phyloP scores from a whole-genome alignment of 1,140 invertebrate genomes.

The Drosophila arawakana region DNA sequence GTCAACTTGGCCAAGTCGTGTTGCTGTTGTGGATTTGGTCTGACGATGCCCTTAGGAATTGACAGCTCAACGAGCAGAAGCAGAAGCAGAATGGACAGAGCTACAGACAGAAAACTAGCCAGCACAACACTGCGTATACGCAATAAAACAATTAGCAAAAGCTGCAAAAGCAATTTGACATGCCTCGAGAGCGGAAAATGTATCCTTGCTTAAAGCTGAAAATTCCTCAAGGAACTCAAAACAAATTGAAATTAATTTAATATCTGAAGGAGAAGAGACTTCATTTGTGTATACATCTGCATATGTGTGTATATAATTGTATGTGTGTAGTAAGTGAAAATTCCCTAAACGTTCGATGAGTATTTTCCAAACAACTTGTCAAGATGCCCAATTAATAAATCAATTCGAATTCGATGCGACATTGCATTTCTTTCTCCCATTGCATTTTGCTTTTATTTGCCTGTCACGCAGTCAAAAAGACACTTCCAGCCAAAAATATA shows the following conservation, averaged over 20 bases:
- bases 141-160: slow-evolving; percentile 76
- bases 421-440: slow-evolving; percentile 37
- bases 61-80: slow-evolving; percentile 56
- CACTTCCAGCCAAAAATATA: slow-evolving; percentile 1
- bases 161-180: slow-evolving; percentile 54
- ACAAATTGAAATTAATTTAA: slow-evolving; percentile 75
- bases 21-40: slow-evolving; percentile 13
- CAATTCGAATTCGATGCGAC: slow-evolving; percentile 47
- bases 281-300: too few relatives aligned
- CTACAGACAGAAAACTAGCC: not conserved
- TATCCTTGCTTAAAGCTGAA: slow-evolving; percentile 33
- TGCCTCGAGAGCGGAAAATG: slow-evolving; percentile 11
- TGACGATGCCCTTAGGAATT: slow-evolving; percentile 51
- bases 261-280: slow-evolving; percentile 10
- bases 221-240: slow-evolving; percentile 69
- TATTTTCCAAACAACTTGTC: slow-evolving; percentile 59
- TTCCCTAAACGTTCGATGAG: slow-evolving; percentile 29
- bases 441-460: slow-evolving; percentile 68
- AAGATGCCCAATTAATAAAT: slow-evolving; percentile 76
- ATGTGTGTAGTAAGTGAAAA: slow-evolving; percentile 6
- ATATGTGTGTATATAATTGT: not conserved
- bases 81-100: not conserved
- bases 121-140: slow-evolving; percentile 54
- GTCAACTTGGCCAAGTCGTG: slow-evolving; percentile 26
- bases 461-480: slow-evolving; percentile 47